These are phyloP conservation scores for Erpobdella octoculata DNA, from an alignment of 2,888 invertebrate genomes.

Conservation along the genomic window DNA sequence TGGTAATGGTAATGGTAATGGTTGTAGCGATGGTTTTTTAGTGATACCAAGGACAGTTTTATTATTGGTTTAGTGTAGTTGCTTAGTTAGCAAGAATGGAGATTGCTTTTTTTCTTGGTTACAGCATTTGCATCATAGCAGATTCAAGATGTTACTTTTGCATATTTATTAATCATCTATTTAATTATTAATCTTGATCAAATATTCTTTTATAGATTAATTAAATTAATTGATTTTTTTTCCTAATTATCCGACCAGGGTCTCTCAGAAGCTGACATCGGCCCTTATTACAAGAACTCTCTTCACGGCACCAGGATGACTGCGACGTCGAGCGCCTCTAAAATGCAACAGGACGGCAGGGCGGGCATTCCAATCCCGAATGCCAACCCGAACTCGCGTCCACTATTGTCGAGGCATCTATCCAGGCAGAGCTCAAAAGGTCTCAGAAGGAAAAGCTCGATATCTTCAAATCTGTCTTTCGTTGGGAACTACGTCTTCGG, in stretches of 20 bases:
- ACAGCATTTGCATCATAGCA: too few relatives aligned
- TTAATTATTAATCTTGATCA: too few relatives aligned
- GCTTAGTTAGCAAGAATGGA: too few relatives aligned
- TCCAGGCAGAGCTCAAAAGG: neutral
- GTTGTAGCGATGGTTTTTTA: too few relatives aligned
- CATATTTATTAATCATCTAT: too few relatives aligned
- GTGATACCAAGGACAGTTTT: too few relatives aligned
- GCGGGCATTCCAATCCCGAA: neutral
- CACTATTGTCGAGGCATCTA: neutral
- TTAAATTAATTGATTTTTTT: too few relatives aligned
- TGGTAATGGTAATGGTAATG: too few relatives aligned
- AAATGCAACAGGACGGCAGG: neutral
- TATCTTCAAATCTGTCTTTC: constrained; percentile 23
- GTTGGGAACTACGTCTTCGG: constrained; percentile 23
- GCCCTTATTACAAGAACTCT: neutral
- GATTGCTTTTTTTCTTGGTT: too few relatives aligned
- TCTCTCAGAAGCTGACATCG: constrained; percentile 21
- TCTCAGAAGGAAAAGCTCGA: constrained; percentile 15
- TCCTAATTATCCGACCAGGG: neutral
- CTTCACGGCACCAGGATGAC: neutral
- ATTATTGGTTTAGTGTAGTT: too few relatives aligned
- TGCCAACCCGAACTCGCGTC: neutral
- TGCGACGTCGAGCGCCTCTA: neutral
- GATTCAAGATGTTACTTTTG: neutral
- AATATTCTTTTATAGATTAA: too few relatives aligned